Evolutionary conservation across 1,140 invertebrate species (phyloP), one percentile per base, ranked within the genome.

Genomic region (Gryllus bimaculatus): DNA sequence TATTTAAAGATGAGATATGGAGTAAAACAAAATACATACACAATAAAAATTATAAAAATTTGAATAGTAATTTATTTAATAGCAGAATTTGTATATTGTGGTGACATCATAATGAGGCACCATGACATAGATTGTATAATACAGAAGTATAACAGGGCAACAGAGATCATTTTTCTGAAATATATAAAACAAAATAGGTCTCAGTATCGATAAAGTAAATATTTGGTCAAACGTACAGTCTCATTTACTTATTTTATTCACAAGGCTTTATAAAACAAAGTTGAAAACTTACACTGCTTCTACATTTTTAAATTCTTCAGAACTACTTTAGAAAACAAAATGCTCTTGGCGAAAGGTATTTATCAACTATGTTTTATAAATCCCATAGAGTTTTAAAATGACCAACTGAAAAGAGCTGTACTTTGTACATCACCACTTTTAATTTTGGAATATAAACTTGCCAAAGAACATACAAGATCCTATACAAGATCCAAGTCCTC

Each of bases 31-130:
- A 39, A 66, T 66, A 13, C 54, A 66, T 66, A 66, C 10, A 66
- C 18, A 18, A 66, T 18, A 66, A 10, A 66, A 18, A 66, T 13
- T 66, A 66, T 13, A 66, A 66, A 66, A 66, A 66, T 66, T 66
- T 66, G 26, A 66, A 66, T 66, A 66, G 54, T 66, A 66, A 66
- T 66, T 66, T 66, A 66, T 66, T 66, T 66, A 66, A 66, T 66
- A 18, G 54, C 54, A 66, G 18, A 66, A 66, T 66, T 66, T 66
- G 10, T 66, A 66, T 39, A 39, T 39, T 39, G 26, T 39, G 26
- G 26, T 39, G 26, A 39, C 26, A 39, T 66, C 54, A 7, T 66
- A 66, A 18, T 66, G 54, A 13, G 10, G 10, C 54, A 66, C 54
- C 18, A 66, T 18, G 54, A 66, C 54, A 66, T 13, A 13, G 54